Percentiles rank a stretch among this genome's conserved stretches.
Evolutionary conservation across 2,113 vertebrate species (phyloP).

Genomic region (Notothenia coriiceps): DNA sequence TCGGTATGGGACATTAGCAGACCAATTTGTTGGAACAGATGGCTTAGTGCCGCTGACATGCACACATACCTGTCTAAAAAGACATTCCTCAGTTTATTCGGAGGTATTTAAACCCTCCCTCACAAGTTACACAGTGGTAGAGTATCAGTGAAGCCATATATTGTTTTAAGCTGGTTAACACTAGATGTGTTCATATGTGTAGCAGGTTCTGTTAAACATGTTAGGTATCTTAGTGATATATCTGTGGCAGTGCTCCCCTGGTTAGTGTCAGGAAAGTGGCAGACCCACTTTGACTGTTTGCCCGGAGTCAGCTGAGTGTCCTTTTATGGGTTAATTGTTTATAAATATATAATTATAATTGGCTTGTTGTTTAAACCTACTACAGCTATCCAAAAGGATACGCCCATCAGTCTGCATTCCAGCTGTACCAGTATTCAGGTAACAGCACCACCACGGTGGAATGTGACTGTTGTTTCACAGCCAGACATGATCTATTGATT

Average conservation of each 20-base stretch:
- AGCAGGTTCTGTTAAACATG: background rate
- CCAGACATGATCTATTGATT: background rate
- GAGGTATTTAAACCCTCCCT: background rate
- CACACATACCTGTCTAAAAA: background rate
- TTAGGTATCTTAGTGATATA: background rate
- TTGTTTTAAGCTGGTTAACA: background rate
- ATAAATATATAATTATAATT: background rate
- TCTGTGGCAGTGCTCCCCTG: background rate
- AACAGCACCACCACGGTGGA: background rate
- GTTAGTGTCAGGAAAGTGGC: background rate
- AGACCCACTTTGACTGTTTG: background rate
- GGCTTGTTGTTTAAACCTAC: background rate
- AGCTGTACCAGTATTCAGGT: background rate
- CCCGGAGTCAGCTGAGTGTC: background rate
- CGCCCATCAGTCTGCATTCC: background rate
- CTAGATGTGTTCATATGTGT: background rate
- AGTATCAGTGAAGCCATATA: background rate
- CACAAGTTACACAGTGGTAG: background rate
- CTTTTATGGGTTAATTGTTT: background rate
- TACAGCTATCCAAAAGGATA: slow-evolving; percentile 8
- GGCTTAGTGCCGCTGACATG: background rate
- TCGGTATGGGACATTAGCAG: background rate
- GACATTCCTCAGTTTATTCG: background rate
- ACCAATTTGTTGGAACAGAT: background rate
- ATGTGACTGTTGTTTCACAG: slow-evolving; percentile 14